phyloP scores from a whole-genome alignment of 2,888 invertebrate species.

The Merodon equestris region DNA sequence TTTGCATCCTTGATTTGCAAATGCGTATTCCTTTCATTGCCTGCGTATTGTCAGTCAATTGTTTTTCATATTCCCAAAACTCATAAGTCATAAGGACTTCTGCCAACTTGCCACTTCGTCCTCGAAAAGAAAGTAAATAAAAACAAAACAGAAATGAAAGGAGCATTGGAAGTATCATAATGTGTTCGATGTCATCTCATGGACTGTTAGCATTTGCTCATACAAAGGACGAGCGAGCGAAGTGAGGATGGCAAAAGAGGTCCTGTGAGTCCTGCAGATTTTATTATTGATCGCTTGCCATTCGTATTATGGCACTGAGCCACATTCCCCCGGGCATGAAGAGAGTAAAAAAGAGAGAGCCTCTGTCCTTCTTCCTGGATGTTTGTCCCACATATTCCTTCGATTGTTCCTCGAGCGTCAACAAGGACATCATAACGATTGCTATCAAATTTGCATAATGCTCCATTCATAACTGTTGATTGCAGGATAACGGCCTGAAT shows the following conservation, averaged over 20 bases:
- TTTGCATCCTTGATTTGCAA: slow-evolving; percentile 27
- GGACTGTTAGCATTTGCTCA: slow-evolving; percentile 5
- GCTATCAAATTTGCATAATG: slow-evolving; percentile 60
- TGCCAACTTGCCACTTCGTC: no score
- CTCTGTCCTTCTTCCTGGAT: background rate
- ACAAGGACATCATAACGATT: slow-evolving; percentile 48
- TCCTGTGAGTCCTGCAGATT: slow-evolving; percentile 35
- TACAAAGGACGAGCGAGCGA: no score
- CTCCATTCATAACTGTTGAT: slow-evolving; percentile 59
- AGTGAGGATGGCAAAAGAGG: slow-evolving; percentile 5
- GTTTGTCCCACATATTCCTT: slow-evolving; percentile 37
- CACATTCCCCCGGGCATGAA: background rate
- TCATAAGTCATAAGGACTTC: slow-evolving; percentile 5
- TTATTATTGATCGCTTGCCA: slow-evolving; percentile 48
- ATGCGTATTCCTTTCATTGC: slow-evolving; percentile 12
- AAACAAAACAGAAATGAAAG: slow-evolving; percentile 12
- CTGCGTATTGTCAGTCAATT: slow-evolving; percentile 26
- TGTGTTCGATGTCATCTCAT: slow-evolving; percentile 37
- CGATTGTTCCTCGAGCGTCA: slow-evolving; percentile 21
- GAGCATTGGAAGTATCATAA: slow-evolving; percentile 42
- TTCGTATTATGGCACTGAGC: background rate
- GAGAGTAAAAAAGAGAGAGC: slow-evolving; percentile 1
- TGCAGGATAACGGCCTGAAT: slow-evolving; percentile 28
- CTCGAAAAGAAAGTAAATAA: no score
- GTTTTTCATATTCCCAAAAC: slow-evolving; percentile 6